phyloP scores from a whole-genome alignment of 2,797 vertebrate genomes.

The Tamandua tetradactyla region DNA sequence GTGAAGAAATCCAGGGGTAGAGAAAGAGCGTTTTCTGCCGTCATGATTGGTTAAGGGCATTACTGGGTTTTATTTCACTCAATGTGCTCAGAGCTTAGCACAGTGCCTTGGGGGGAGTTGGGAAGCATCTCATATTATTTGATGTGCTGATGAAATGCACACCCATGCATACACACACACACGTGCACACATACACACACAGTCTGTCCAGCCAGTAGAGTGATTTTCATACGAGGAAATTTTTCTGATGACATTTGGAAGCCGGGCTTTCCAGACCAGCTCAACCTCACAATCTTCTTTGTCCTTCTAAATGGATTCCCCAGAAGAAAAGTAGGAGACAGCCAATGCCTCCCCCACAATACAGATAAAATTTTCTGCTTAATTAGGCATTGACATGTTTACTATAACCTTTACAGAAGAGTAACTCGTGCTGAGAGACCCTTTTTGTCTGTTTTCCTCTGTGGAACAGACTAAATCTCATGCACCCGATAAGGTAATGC shows the following conservation, averaged over 20 bases:
- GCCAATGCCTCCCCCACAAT: slow-evolving; percentile 80
- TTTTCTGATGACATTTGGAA: slow-evolving; percentile 60
- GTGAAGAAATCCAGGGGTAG: neutral
- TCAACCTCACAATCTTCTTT: slow-evolving; percentile 66
- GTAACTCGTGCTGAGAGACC: slow-evolving; percentile 81
- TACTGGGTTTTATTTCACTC: neutral
- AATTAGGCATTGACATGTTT: slow-evolving; percentile 88
- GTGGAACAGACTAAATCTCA: slow-evolving; percentile 65
- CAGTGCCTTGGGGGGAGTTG: neutral
- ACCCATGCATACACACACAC: neutral
- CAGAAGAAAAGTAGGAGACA: slow-evolving; percentile 81
- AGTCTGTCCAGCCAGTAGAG: neutral
- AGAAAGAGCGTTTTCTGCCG: neutral
- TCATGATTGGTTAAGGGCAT: accelerated
- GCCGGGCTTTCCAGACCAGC: neutral
- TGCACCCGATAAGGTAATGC: slow-evolving; percentile 39
- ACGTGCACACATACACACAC: neutral
- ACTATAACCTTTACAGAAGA: slow-evolving; percentile 87
- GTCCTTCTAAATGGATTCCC: slow-evolving; percentile 81
- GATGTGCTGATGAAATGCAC: neutral
- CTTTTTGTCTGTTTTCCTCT: slow-evolving; percentile 71
- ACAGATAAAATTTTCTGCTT: slow-evolving; percentile 85
- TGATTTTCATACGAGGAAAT: slow-evolving; percentile 18
- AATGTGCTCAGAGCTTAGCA: neutral
- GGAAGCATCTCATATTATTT: neutral